Percentiles rank a stretch among this genome's conserved stretches.
Evolutionary conservation across 2,113 vertebrate species (phyloP).

Genomic region (Gallinago jamesoni): DNA sequence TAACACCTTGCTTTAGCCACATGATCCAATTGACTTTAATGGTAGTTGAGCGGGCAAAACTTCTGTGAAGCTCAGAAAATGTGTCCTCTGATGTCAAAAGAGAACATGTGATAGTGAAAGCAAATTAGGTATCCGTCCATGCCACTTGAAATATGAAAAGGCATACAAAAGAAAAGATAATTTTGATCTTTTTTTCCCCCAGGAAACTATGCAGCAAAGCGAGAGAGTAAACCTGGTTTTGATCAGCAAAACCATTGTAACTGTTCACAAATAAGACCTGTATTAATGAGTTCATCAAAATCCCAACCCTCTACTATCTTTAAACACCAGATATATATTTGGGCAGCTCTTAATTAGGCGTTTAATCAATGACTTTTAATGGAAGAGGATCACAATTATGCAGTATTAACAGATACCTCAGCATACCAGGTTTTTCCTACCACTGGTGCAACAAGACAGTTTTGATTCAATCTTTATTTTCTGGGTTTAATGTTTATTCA

Average conservation of each 20-base stretch:
- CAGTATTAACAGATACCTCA: neutral
- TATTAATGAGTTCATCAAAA: slow-evolving; percentile 20
- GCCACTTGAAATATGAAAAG: neutral
- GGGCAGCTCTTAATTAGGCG: slow-evolving; percentile 11
- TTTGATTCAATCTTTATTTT: neutral
- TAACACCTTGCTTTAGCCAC: neutral
- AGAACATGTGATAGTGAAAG: neutral
- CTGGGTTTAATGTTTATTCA: neutral
- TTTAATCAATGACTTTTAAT: slow-evolving; percentile 6
- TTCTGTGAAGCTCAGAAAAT: neutral
- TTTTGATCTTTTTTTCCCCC: neutral
- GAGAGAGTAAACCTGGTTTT: neutral
- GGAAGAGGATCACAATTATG: neutral
- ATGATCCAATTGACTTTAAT: neutral
- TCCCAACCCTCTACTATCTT: neutral
- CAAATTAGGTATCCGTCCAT: neutral
- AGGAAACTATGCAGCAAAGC: neutral
- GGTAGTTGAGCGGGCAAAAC: neutral
- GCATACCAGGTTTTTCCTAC: neutral
- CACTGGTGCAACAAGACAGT: neutral
- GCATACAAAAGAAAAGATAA: neutral
- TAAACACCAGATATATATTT: neutral
- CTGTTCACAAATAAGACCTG: neutral
- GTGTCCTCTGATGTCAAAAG: neutral
- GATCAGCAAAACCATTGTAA: neutral